A percentile compares a stretch with the other conserved stretches of the same genome.
phyloP scores from a whole-genome alignment of 2,888 invertebrate genomes.

The Nemapogon koenigi region DNA sequence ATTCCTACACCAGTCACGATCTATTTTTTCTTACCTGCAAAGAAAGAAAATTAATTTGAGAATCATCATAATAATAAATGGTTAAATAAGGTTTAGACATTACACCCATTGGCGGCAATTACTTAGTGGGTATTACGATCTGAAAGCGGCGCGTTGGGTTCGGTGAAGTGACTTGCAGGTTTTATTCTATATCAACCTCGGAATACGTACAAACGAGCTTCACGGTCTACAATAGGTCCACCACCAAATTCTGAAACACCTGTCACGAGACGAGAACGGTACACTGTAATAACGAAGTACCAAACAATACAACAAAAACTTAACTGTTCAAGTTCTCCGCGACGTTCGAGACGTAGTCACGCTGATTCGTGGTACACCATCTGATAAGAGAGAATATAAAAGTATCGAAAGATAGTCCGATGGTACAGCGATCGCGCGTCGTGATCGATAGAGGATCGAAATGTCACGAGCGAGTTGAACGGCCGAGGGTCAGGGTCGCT shows the following conservation, averaged over 20 bases:
- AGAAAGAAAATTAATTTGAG: slow-evolving; percentile 4
- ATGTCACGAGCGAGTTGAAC: slow-evolving; percentile 58
- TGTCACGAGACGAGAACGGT: slow-evolving; percentile 47
- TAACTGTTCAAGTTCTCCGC: slow-evolving; percentile 30
- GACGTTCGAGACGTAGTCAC: slow-evolving; percentile 28
- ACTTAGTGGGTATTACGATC: slow-evolving; percentile 1
- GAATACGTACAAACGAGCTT: slow-evolving; percentile 3
- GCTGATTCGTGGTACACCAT: slow-evolving; percentile 25
- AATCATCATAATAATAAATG: slow-evolving; percentile 3
- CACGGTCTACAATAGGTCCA: not conserved
- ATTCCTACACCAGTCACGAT: slow-evolving; percentile 11
- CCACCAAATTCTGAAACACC: slow-evolving; percentile 24
- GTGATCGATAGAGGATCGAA: slow-evolving; percentile 63
- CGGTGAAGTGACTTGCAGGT: slow-evolving; percentile 5
- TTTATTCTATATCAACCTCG: not conserved
- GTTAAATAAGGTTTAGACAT: slow-evolving; percentile 11
- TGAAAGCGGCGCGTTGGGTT: not conserved
- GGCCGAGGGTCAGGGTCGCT: slow-evolving; percentile 58
- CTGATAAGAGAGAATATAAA: slow-evolving; percentile 26
- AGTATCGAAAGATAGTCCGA: slow-evolving; percentile 47
- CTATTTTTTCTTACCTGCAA: slow-evolving; percentile 14
- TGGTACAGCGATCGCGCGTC: slow-evolving; percentile 41
- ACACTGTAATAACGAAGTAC: slow-evolving; percentile 24
- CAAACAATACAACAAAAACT: slow-evolving; percentile 30
- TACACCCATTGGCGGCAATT: slow-evolving; percentile 10